These are phyloP conservation scores for Trichogramma dendrolimi DNA, from an alignment of 2,888 invertebrate species.

Conservation along the genomic window DNA sequence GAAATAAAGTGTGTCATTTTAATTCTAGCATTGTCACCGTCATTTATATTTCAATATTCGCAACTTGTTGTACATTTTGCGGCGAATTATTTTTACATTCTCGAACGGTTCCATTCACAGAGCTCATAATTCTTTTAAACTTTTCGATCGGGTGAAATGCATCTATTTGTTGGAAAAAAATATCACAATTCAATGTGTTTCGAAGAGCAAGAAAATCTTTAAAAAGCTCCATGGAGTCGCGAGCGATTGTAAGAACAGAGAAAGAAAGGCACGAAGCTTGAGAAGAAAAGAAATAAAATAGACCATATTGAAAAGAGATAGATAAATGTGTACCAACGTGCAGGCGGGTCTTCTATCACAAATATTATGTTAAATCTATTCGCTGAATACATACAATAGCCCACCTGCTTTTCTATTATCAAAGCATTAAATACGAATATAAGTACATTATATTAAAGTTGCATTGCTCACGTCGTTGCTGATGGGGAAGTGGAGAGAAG, in stretches of 20 bases:
- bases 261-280: not conserved
- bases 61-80: too few relatives aligned
- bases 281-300: not conserved
- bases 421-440: conserved; percentile 42
- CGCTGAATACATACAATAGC: conserved; percentile 46
- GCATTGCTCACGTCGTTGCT: conserved; percentile 38
- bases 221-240: conserved; percentile 15
- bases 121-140: too few relatives aligned
- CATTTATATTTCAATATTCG: too few relatives aligned
- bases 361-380: conserved; percentile 51
- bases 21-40: too few relatives aligned
- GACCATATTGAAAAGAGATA: not conserved
- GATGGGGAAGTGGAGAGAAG: conserved; percentile 5
- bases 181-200: too few relatives aligned
- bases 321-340: not conserved
- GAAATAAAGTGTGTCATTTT: too few relatives aligned
- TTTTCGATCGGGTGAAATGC: too few relatives aligned
- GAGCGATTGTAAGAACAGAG: not conserved
- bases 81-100: too few relatives aligned
- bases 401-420: conserved; percentile 41
- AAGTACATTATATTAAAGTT: conserved; percentile 42
- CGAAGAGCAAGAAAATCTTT: too few relatives aligned
- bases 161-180: too few relatives aligned
- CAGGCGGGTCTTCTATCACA: conserved; percentile 46
- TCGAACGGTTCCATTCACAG: too few relatives aligned